A percentile compares a stretch with the other conserved stretches of the same genome.
Evolutionary conservation across 1,140 invertebrate genomes (phyloP).

Genomic region (Homarus americanus): DNA sequence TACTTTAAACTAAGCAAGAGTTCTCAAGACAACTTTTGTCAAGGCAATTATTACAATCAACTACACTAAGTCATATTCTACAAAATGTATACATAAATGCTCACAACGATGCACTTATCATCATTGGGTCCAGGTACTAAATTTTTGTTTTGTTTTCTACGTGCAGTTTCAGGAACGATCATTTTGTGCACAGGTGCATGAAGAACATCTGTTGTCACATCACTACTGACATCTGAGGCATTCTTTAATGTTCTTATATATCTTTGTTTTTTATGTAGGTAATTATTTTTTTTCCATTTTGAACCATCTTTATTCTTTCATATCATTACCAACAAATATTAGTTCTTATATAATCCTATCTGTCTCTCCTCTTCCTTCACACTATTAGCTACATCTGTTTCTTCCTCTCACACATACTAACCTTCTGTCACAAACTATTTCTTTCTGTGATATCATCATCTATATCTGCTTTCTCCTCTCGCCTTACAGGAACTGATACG

Average conservation of each 20-base stretch:
- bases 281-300: not conserved
- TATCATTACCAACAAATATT: no score
- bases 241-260: not conserved
- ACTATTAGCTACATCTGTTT: not conserved
- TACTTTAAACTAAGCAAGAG: not conserved
- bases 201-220: not conserved
- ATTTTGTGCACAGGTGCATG: not conserved
- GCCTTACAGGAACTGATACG: not conserved
- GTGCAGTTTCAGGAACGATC: not conserved
- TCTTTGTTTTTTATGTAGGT: not conserved
- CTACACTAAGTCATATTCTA: not conserved
- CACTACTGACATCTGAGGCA: not conserved
- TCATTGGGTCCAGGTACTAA: not conserved
- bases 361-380: not conserved
- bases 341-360: not conserved
- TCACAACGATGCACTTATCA: not conserved
- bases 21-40: not conserved
- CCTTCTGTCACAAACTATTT: not conserved
- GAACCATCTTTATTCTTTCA: not conserved
- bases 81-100: not conserved
- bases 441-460: not conserved
- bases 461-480: no score
- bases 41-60: conserved; percentile 4
- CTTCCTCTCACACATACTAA: not conserved
- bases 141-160: not conserved